Percentiles rank a stretch among this genome's conserved stretches.
phyloP scores from a whole-genome alignment of 2,888 invertebrate genomes.

The Coenonympha glycerion region DNA sequence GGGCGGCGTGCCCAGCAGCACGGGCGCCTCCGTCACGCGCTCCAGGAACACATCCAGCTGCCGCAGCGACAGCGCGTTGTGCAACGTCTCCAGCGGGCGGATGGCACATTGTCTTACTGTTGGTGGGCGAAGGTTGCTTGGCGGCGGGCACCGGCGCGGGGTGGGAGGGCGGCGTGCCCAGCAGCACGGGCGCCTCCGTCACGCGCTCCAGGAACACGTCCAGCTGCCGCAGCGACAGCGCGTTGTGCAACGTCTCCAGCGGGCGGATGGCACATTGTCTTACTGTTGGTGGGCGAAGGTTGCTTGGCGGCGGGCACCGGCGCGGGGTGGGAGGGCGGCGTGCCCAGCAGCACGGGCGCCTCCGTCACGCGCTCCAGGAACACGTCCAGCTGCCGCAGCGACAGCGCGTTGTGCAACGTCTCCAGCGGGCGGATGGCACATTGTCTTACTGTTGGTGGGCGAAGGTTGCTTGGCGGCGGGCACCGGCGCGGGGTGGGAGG shows the following conservation, averaged over 20 bases:
- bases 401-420: conserved; percentile 97
- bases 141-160: neutral
- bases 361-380: conserved; percentile 92
- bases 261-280: too few species aligned
- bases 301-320: conserved; percentile 76
- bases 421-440: conserved; percentile 97
- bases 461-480: neutral
- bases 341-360: conserved; percentile 80
- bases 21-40: conserved; percentile 85
- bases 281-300: conserved; percentile 63
- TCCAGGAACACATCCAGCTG: conserved; percentile 94
- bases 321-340: conserved; percentile 78
- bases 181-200: too few species aligned
- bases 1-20: conserved; percentile 82
- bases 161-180: too few species aligned
- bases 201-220: too few species aligned
- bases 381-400: conserved; percentile 90
- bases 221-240: too few species aligned
- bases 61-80: conserved; percentile 94
- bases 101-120: conserved; percentile 82
- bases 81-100: conserved; percentile 96
- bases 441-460: neutral
- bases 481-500: too few species aligned
- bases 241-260: too few species aligned
- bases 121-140: neutral